These are phyloP conservation scores for Drosophila imparisetae DNA, from an alignment of 2,888 invertebrate genomes.

Conservation along the genomic window DNA sequence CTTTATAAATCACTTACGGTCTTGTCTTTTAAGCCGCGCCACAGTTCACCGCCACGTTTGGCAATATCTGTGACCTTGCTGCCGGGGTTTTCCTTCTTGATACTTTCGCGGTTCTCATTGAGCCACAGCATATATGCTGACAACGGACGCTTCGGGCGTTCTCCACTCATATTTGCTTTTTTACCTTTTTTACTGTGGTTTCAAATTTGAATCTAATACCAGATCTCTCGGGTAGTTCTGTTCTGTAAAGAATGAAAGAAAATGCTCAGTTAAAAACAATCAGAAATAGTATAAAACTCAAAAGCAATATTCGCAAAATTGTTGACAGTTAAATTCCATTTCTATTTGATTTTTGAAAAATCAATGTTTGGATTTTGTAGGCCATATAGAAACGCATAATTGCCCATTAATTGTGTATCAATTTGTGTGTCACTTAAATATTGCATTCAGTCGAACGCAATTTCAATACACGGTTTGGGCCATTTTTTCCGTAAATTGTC, in stretches of 20 bases:
- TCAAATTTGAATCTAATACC: neutral
- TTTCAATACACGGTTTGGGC: neutral
- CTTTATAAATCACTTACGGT: slow-evolving; percentile 86
- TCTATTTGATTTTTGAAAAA: neutral
- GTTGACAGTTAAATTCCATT: neutral
- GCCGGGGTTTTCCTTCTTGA: slow-evolving; percentile 96
- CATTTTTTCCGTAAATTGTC: neutral
- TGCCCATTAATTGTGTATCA: neutral
- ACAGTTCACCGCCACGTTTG: slow-evolving; percentile 97
- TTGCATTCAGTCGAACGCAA: neutral
- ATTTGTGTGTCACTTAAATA: slow-evolving; percentile 14
- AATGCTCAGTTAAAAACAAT: slow-evolving; percentile 10
- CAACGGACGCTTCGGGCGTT: slow-evolving; percentile 96
- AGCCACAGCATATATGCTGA: slow-evolving; percentile 98
- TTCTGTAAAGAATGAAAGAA: slow-evolving; percentile 18
- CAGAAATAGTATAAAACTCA: neutral
- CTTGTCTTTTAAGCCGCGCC: slow-evolving; percentile 96
- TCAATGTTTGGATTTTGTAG: neutral
- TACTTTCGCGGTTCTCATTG: slow-evolving; percentile 93
- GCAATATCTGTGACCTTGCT: slow-evolving; percentile 96
- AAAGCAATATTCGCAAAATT: neutral
- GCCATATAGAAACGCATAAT: neutral
- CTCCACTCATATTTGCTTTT: slow-evolving; percentile 88
- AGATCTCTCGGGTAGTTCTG: slow-evolving; percentile 18
- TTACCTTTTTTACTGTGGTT: slow-evolving; percentile 4